Evolutionary conservation across 2,797 vertebrate species (phyloP), one percentile per base, ranked within the genome.

Genomic region (Sphenodon punctatus): DNA sequence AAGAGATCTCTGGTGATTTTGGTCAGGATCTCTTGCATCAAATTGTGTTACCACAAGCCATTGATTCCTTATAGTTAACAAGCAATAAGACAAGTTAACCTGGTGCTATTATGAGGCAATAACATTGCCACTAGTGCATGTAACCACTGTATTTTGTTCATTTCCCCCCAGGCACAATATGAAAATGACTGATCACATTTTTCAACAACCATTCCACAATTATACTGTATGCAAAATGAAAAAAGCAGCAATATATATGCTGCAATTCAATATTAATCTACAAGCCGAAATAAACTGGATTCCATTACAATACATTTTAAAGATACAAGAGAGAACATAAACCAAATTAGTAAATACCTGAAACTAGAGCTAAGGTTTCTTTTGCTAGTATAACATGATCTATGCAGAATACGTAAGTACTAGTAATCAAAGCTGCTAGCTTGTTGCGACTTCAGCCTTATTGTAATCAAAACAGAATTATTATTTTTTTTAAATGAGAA

Each of bases 41-140:
- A 92, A 94, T 79, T 68, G 74, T 85, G 82, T 94, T 94, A 91
- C 75, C 42, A 25, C 74, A 93, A 93, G 63, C 65, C 90, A 93
- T 5, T 94, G 94, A 94, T 84, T 93, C 86, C 86, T 94, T 91
- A 93, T 71, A 94, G 89, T 94, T 93, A 94, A 95, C 90, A 94
- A 92, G 90, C 91, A 94, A 30, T 90, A 92, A 90, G 84, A 91
- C 42, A 84, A 93, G 87, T 91, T 93, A 95, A 91, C 85, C 71
- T 90, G 80, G 84, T 78, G 84, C 69, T 78, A 89, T 87, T 90
- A 88, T 32, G 80, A 92, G 79, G 78, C 41, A 72, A 86, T 84
- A 94, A 92, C 80, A 78, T 68, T 87, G 84, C 82, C 87, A 93
- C 85, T 82, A 86, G 92, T 89, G 89, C 88, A 87, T 88, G 81